Base-by-base conservation (phyloP, 2,888 invertebrate species). In the Drosophila infuscata region DNA sequence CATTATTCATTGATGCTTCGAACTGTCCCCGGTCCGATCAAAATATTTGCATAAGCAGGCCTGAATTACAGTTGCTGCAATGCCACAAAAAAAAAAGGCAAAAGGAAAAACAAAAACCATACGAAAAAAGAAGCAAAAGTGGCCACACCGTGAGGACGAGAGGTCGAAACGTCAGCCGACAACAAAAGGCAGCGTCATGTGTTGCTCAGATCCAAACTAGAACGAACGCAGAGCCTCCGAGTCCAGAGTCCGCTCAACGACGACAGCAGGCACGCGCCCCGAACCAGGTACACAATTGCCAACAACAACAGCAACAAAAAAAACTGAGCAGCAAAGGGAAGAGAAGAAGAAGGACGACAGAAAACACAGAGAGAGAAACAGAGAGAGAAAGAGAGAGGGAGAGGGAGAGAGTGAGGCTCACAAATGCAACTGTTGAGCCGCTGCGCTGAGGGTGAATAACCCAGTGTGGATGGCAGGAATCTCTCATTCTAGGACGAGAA, bases 211-310 rank as follows among this genome's bases (percentile, higher is more conserved):
- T 53, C 60, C 64, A 70, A 56, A 62, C 65, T 61, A 53, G 54
- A 71, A 52, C 36, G 36, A 64, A 8, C 46, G 25, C 20, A 60
- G 56, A 59, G 51, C 25, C 43, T 5, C 35, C 41, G 43, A 41
- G 57, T 32, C 43, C 66, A 56, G 60, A 66, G 73, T 20, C 60
- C 60, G 62, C 70, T 59, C 38, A 58, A 91, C 79, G 89, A 91
- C 91, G 92, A 91, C 91, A 91, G 91, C 91, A 90, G 91, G 91
- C 91, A 91, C 91, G 91, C 91, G 91, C 83, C 91, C 91, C 71
- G 83, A 80, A 74, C 81, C 87, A 82, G 84, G 83, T 83, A 89
- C 67, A 76, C 69, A 73, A 76, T 25, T 63, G 65, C 57, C 57
- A 63, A 52, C 59, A 72, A 60, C 54, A 64, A 54, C 60, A 67